phyloP scores from a whole-genome alignment of 2,113 vertebrate genomes.

The Otocyon megalotis region DNA sequence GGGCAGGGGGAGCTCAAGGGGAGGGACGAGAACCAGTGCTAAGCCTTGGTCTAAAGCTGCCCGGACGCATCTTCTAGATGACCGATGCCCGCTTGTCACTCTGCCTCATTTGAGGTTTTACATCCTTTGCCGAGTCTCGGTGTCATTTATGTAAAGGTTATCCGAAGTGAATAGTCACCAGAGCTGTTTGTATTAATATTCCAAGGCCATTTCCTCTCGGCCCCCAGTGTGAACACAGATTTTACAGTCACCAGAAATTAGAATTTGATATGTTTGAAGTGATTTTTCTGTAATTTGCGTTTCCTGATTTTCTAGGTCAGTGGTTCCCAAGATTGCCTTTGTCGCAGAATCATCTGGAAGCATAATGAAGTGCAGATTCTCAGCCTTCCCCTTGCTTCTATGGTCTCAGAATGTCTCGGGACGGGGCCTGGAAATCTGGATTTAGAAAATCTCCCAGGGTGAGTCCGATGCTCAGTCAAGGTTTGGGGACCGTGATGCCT shows the following conservation, averaged over 20 bases:
- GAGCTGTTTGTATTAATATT: slow-evolving; percentile 64
- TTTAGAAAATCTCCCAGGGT: background rate
- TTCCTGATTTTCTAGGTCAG: slow-evolving; percentile 61
- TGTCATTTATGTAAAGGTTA: slow-evolving; percentile 76
- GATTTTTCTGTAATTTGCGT: slow-evolving; percentile 58
- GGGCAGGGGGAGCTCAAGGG: background rate
- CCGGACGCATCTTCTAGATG: slow-evolving; percentile 49
- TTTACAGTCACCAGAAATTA: slow-evolving; percentile 71
- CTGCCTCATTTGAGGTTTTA: slow-evolving; percentile 71
- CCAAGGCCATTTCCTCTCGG: slow-evolving; percentile 70
- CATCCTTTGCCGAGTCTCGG: slow-evolving; percentile 61
- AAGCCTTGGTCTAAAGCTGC: background rate
- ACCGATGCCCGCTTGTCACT: slow-evolving; percentile 65
- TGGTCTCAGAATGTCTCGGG: background rate
- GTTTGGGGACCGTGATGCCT: background rate
- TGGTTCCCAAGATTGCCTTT: slow-evolving; percentile 54
- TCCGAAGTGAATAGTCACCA: slow-evolving; percentile 64
- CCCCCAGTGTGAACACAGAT: slow-evolving; percentile 34
- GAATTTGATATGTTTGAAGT: slow-evolving; percentile 66
- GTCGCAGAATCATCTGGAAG: background rate
- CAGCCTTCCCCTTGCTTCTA: background rate
- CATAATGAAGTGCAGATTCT: background rate
- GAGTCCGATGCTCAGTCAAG: background rate
- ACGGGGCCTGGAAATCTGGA: background rate
- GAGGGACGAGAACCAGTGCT: background rate